Evolutionary conservation across 2,888 invertebrate species (phyloP), one percentile per base, ranked within the genome.

Genomic region (Dryococelus australis): DNA sequence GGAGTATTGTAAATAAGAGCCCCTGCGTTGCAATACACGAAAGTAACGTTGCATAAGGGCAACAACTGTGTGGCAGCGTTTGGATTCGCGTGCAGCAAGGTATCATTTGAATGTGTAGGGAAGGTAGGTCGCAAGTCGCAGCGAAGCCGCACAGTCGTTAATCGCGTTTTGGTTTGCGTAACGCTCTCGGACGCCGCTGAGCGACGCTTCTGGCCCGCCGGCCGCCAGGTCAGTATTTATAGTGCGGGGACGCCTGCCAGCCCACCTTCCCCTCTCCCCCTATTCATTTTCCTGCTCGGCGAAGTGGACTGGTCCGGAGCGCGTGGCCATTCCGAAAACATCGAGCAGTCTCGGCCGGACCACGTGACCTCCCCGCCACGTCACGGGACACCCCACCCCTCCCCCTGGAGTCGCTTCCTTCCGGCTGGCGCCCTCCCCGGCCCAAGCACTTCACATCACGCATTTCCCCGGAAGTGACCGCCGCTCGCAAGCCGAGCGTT

Each of bases 171-270:
- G 20, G 65, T 65, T 65, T 65, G 65, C 65, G 65, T 65, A 65
- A 65, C 83, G 83, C 20, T 26, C 43, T 20, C 83, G 83, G 28
- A 43, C 28, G 35, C 83, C 10, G 35, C 6, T 13, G 43, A 43
- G 43, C 83, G 12, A 78, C 16, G 65, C 35, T 43, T 24, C 27
- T 78, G 65, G 16, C 65, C 28, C 20, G 28, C 12, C 28, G 85
- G 43, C 86, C 80, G 86, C 86, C 43, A 86, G 86, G 86, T 86
- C 86, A 86, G 86, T 86, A 86, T 86, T 86, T 86, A 65, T 86
- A 86, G 86, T 86, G 86, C 78, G 27, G 65, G 86, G 78, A 16
- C 35, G 86, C 86, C 26, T 43, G 53, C 53, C 53, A 86, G 86
- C 43, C 26, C 47, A 24, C 47, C 47, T 47, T 12, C 47, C 12